These are phyloP conservation scores for Malacoctenus gilli DNA, from an alignment of 2,797 vertebrate genomes.

Conservation along the genomic window DNA sequence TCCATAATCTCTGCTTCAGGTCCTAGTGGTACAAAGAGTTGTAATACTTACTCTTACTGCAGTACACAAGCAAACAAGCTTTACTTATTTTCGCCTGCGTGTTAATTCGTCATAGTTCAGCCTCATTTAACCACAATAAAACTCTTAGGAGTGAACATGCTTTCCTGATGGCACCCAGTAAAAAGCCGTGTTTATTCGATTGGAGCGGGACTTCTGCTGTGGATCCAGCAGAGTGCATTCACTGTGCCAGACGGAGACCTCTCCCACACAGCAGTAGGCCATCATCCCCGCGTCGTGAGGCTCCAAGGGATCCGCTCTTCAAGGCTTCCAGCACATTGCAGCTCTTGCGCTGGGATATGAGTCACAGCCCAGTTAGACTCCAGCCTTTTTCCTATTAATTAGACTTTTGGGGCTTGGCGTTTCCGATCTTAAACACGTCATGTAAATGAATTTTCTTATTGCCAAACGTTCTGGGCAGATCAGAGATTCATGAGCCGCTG, in stretches of 20 bases:
- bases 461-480: conserved; percentile 30
- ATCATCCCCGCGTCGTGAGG: conserved; percentile 25
- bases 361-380: conserved; percentile 42
- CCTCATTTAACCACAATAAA: conserved; percentile 11
- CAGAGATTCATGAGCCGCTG: conserved; percentile 2
- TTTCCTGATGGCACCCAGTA: conserved; percentile 18
- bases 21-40: neutral
- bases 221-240: conserved; percentile 20
- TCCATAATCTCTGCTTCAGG: too few species aligned
- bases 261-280: conserved; percentile 29
- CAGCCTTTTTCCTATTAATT: conserved; percentile 37
- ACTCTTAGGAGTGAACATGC: conserved; percentile 2
- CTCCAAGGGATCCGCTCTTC: conserved; percentile 41
- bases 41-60: neutral
- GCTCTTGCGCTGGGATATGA: conserved; percentile 36
- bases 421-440: conserved; percentile 26
- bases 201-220: conserved; percentile 30
- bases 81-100: conserved; percentile 10
- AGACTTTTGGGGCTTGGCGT: conserved; percentile 5
- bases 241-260: conserved; percentile 43
- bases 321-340: conserved; percentile 27
- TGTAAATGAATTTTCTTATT: conserved; percentile 25
- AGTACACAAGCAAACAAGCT: neutral
- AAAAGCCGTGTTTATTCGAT: conserved; percentile 26
- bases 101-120: conserved; percentile 11